Evolutionary conservation across 2,797 vertebrate genomes (phyloP).

Genomic region (Sciaenops ocellatus): DNA sequence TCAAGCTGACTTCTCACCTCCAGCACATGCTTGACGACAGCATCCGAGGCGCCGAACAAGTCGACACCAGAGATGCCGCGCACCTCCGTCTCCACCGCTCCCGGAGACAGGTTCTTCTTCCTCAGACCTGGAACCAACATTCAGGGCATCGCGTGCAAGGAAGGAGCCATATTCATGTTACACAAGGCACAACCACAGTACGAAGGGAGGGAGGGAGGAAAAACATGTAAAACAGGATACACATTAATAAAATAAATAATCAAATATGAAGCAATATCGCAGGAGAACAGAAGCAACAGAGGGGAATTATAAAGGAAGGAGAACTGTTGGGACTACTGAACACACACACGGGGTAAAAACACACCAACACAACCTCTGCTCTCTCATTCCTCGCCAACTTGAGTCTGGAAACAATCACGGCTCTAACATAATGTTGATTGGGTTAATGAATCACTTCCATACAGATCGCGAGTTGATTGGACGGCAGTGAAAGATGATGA

Average conservation of each 20-base stretch:
- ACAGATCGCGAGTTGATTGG: slow-evolving; percentile 47
- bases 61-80: slow-evolving; percentile 96
- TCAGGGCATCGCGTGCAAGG: slow-evolving; percentile 75
- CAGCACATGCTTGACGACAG: slow-evolving; percentile 96
- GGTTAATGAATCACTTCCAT: slow-evolving; percentile 58
- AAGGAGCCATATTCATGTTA: slow-evolving; percentile 75
- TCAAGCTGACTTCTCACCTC: slow-evolving; percentile 86
- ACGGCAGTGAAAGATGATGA: slow-evolving; percentile 22
- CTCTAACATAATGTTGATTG: slow-evolving; percentile 33
- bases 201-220: slow-evolving; percentile 25
- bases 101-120: slow-evolving; percentile 98
- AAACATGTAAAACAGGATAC: slow-evolving; percentile 29
- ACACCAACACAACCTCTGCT: slow-evolving; percentile 69
- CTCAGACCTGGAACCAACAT: slow-evolving; percentile 90
- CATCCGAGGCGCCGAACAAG: slow-evolving; percentile 95
- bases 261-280: slow-evolving; percentile 1
- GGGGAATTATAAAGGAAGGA: background rate
- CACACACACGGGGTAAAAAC: slow-evolving; percentile 74
- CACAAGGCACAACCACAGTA: slow-evolving; percentile 62
- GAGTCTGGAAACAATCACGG: slow-evolving; percentile 59
- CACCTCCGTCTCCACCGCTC: slow-evolving; percentile 95
- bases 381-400: slow-evolving; percentile 44
- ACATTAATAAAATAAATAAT: slow-evolving; percentile 37
- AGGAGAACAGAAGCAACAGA: background rate
- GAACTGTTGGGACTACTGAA: slow-evolving; percentile 75